These are phyloP conservation scores for Coleophora deauratella DNA, from an alignment of 2,888 invertebrate genomes.

Conservation along the genomic window DNA sequence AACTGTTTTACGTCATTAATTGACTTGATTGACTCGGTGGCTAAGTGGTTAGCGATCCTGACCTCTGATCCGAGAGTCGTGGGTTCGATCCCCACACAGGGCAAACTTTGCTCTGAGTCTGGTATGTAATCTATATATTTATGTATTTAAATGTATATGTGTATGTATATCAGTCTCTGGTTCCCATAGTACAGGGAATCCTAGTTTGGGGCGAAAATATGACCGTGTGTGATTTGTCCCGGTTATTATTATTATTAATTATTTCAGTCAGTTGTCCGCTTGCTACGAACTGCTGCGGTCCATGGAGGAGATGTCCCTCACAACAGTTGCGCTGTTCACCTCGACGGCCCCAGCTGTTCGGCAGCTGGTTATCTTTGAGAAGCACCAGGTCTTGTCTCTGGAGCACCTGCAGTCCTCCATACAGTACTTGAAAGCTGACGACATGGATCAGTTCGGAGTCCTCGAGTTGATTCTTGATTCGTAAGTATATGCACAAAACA, in stretches of 20 bases:
- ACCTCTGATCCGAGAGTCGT: too few species aligned
- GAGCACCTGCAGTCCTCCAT: conserved; percentile 36
- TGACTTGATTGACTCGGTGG: too few species aligned
- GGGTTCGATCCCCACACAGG: too few species aligned
- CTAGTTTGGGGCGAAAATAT: too few species aligned
- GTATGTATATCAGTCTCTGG: too few species aligned
- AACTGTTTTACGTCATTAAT: too few species aligned
- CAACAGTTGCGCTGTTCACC: conserved; percentile 20
- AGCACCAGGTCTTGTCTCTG: conserved; percentile 30
- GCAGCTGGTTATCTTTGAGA: conserved; percentile 19
- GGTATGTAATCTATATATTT: too few species aligned
- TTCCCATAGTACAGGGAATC: too few species aligned
- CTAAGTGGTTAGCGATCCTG: too few species aligned
- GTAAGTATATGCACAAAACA: conserved; percentile 28
- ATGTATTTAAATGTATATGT: too few species aligned
- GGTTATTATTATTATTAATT: neutral
- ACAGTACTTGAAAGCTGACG: conserved; percentile 42
- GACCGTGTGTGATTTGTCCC: too few species aligned
- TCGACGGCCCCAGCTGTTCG: conserved; percentile 14
- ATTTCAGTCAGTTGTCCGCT: conserved; percentile 46
- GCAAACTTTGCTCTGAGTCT: too few species aligned
- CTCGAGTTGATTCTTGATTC: conserved; percentile 30
- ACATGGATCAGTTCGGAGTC: conserved; percentile 17
- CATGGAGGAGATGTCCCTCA: conserved; percentile 38
- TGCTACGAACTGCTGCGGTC: conserved; percentile 43